Conservation (phyloP, 2,797 vertebrate genomes). For the Typhlichthys subterraneus region DNA sequence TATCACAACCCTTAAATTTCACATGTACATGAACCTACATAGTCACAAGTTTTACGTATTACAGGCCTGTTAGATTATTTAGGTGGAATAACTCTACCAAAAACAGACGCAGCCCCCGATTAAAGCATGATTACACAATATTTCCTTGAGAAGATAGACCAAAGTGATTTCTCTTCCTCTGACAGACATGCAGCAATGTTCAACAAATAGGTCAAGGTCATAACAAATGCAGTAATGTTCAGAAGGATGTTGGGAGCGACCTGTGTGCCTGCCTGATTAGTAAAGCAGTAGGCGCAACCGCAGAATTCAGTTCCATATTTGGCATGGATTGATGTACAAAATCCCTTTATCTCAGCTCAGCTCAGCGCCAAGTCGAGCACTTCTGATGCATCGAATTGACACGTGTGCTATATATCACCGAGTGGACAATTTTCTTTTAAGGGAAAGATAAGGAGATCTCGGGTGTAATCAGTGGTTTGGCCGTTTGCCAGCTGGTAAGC, state of each 20-base stretch:
- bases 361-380: neutral
- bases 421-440: conserved; percentile 20
- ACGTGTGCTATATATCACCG: conserved; percentile 13
- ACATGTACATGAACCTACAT: neutral
- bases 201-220: conserved; percentile 18
- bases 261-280: conserved; percentile 41
- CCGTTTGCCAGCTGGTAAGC: conserved; percentile 45
- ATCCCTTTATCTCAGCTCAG: conserved; percentile 28
- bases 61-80: neutral
- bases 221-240: conserved; percentile 22
- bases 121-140: conserved; percentile 1
- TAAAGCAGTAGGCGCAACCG: conserved; percentile 26
- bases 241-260: neutral
- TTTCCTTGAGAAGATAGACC: conserved; percentile 8
- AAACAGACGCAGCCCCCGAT: neutral
- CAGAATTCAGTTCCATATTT: conserved; percentile 10
- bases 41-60: neutral
- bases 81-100: neutral
- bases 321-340: conserved; percentile 14
- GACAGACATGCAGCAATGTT: conserved; percentile 16
- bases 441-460: conserved; percentile 21
- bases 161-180: neutral
- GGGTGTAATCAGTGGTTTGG: conserved; percentile 51
- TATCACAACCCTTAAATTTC: conserved; percentile 17
- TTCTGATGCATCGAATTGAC: conserved; percentile 28